Evolutionary conservation across 2,797 vertebrate species (phyloP), one percentile per base, ranked within the genome.

Genomic region (Paramormyrops hopkinsi): DNA sequence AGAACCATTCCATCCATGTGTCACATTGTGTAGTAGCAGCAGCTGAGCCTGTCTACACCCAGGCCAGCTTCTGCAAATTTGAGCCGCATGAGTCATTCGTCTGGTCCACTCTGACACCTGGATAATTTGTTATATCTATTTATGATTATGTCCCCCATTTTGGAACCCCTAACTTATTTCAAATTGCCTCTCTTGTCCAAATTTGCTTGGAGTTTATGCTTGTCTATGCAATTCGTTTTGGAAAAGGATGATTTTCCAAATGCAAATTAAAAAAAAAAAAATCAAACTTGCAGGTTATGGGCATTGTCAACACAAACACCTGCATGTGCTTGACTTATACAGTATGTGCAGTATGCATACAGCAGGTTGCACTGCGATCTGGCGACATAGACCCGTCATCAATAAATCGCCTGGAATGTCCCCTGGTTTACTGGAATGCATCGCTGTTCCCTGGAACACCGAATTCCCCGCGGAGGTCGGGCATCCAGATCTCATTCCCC

Each of bases 401-500:
- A 37, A 54, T 56, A 53, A 51, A 73, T 86, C 9, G 17, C 22
- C 29, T 50, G 51, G 25, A 69, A 69, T 73, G 41, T 25, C 29
- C 83, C 2, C 6, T 8, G 44, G 48, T 48, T n/a, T 41, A 62
- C 25, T 51, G 48, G 56, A 89, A 59, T 11, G 56, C 48, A 59
- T 41, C 44, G 44, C 17, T n/a, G 56, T 62, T 73, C 44, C 9
- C 53, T 89, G 44, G 82, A 85, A 89, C 54, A 14, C 22, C 6
- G 7, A 22, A 22, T n/a, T 59, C 44, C 46, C 83, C 88, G 29
- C 65, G 65, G 62, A 54, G 65, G 59, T 22, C 41, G 56, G 54
- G 69, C 22, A 86, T 44, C 84, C 41, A 87, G 46, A 90, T 90
- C 87, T 88, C 84, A 83, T 89, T 90, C 83, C 59, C 59, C 53